Evolutionary conservation across 2,113 vertebrate genomes (phyloP), one percentile per base, ranked within the genome.

Genomic region (Phaetusa simplex): DNA sequence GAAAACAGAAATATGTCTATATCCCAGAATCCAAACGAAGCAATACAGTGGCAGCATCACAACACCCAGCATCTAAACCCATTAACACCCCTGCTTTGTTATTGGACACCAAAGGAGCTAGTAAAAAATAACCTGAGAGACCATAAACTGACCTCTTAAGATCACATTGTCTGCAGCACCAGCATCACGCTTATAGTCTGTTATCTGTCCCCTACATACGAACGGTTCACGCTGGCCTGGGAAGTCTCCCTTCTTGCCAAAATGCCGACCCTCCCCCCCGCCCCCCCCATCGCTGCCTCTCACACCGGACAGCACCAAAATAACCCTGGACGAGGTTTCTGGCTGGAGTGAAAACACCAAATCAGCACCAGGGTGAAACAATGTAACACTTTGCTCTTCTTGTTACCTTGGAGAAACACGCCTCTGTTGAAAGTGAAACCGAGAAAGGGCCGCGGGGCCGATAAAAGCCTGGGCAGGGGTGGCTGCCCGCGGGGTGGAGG

Each of bases 401-500:
- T 24, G n/a, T 67, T 79, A 36, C 61, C 30, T 36, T 47, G 78
- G 42, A 64, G 49, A 67, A 89, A 59, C 15, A 3, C 7, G 29
- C 40, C 61, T 45, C 62, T 43, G 14, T 16, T 5, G 42, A 71
- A 91, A 86, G 42, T 36, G 77, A 91, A 96, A 94, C 18, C 1
- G 0, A 59, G n/a, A 21, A 55, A 23, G 34, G 53, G 29, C 62
- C 47, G 19, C 23, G 55, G 45, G 36, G 40, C 70, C 24, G 62
- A 69, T 72, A 82, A 93, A 82, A 64, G 20, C 20, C 52, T 27
- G 64, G 61, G 9, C 40, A 61, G n/a, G 23, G 50, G 11, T 10
- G 8, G 40, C 52, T 61, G 65, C 15, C 17, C 1, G 1, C 0
- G 0, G 22, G 10, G 24, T 26, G 16, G 14, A 29, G 42, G 19